phyloP scores from a whole-genome alignment of 2,888 invertebrate genomes.

The Athalia cordata region DNA sequence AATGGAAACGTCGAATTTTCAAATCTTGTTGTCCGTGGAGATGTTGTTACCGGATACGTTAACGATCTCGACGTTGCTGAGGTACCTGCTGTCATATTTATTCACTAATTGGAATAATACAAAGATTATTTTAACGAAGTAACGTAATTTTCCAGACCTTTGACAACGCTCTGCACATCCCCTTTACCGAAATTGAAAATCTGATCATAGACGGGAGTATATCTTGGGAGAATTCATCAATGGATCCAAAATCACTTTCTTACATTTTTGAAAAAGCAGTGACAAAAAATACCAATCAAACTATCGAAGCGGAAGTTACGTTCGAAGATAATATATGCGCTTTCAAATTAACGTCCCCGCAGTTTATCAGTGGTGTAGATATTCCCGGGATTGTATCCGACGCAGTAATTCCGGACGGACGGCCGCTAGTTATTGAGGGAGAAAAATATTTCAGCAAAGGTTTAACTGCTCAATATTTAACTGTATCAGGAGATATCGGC shows the following conservation, averaged over 20 bases:
- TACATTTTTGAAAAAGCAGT: conserved; percentile 59
- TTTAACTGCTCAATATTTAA: conserved; percentile 52
- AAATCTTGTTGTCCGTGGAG: conserved; percentile 55
- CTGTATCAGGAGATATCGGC: conserved; percentile 53
- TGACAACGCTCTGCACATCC: conserved; percentile 50
- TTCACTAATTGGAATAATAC: neutral
- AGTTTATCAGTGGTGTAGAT: neutral
- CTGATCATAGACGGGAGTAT: conserved; percentile 59
- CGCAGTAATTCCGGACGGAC: conserved; percentile 50
- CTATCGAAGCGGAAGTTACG: conserved; percentile 52
- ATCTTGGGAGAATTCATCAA: conserved; percentile 56
- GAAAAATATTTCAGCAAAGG: conserved; percentile 57
- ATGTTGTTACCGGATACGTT: conserved; percentile 54
- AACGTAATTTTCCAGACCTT: conserved; percentile 55
- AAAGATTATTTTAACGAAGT: neutral
- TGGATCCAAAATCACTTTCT: conserved; percentile 52
- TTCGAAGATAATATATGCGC: conserved; percentile 50
- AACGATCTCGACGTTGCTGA: conserved; percentile 55
- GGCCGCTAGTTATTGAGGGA: conserved; percentile 52
- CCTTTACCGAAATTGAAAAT: conserved; percentile 47
- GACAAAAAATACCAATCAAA: conserved; percentile 57
- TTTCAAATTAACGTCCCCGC: neutral
- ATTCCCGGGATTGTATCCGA: conserved; percentile 54
- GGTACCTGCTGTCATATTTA: conserved; percentile 51
- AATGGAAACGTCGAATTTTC: conserved; percentile 58